These are phyloP conservation scores for human DNA, from an alignment of 2,113 vertebrate genomes.

Conservation along the genomic window GRCh38 chr3:164510501-164511000, in stretches of 20 bases:
- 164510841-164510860: background rate
- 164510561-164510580: background rate
- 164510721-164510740: background rate
- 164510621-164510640: background rate
- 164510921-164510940: slow-evolving; percentile 22
- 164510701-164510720: slow-evolving; percentile 7
- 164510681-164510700: background rate
- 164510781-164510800: background rate
- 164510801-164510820: background rate
- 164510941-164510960: background rate
- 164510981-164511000: background rate
- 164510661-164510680: background rate
- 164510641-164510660: background rate
- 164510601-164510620: background rate
- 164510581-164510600: background rate
- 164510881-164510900: background rate
- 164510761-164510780: background rate
- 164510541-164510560: background rate
- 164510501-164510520: background rate
- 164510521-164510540: background rate
- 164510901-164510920: background rate
- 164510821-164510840: background rate
- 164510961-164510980: background rate
- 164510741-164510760: background rate
- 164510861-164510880: background rate